Base-by-base conservation (phyloP, 2,888 invertebrate genomes). In the Branchellion lobata region DNA sequence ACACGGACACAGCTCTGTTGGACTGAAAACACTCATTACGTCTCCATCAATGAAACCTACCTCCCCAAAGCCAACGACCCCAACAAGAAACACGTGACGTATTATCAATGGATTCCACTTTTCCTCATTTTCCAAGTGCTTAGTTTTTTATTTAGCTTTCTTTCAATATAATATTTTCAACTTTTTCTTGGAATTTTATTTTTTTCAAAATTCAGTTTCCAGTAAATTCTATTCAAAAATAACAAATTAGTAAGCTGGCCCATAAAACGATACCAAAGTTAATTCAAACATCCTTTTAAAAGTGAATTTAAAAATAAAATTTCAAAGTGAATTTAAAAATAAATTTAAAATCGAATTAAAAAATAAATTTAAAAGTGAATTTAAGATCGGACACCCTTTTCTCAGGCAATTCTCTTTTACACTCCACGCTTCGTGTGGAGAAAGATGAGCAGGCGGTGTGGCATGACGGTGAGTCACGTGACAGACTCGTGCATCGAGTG, bases 21-120 rank as follows among this genome's bases (percentile, higher is more conserved):
- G 89, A 88, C 89, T 29, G 87, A 88, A 81, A 89, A 89, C 84
- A 89, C 89, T 36, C 89, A 89, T 83, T 89, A 87, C 84, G 85
- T 89, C n/a, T 88, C 88, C 14, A 76, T 79, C 33, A 53, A 78
- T 27, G 73, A 81, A 73, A 57, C 65, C n/a, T 36, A 80, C 29
- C 81, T 82, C 18, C 82, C 82, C 11, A 78, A 36, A 21, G 76
- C 61, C 21, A 24, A 85, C 69, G 85, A 86, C 77, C 83, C 85
- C 75, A 83, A 85, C 75, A 83, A 86, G 79, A 69, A 86, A 74
- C 86, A 86, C 83, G 87, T 89, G 71, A 87, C 87, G 79, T 88
- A 88, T 82, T 88, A 88, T 81, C 87, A 88, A 82, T 88, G 86
- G 89, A 85, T 88, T 80, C 86, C 88, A 81, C 85, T 89, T 86